Conservation (phyloP, 2,113 vertebrate genomes). For the Symphodus melops region DNA sequence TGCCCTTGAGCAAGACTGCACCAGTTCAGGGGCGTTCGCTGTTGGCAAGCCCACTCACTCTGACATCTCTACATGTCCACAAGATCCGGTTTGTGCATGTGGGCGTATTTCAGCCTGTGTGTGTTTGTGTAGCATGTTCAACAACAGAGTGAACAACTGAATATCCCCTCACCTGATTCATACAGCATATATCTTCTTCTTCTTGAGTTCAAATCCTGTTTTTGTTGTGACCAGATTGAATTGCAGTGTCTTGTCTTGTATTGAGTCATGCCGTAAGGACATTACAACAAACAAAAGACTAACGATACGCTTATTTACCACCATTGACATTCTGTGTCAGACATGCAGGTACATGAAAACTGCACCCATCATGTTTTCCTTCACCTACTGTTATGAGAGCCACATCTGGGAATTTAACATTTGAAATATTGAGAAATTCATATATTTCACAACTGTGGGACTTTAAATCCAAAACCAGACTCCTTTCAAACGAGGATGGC, state of each 20-base stretch:
- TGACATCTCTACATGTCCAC: no score
- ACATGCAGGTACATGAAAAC: conserved; percentile 6
- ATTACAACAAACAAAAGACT: neutral
- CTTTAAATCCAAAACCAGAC: neutral
- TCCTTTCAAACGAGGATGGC: neutral
- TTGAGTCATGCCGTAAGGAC: neutral
- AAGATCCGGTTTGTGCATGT: no score
- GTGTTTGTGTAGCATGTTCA: no score
- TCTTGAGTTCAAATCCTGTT: no score
- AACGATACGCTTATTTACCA: neutral
- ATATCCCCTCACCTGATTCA: no score
- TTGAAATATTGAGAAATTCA: neutral
- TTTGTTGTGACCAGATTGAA: no score
- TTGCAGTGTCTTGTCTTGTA: neutral
- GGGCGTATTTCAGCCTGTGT: no score
- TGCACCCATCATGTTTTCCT: neutral
- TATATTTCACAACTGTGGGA: neutral
- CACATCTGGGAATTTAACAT: neutral
- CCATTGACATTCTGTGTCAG: neutral
- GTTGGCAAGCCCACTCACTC: no score
- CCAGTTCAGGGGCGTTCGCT: no score
- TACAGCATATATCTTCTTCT: no score
- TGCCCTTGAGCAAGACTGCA: no score
- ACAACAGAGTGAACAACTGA: no score
- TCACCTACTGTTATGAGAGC: neutral